Conservation (phyloP, 2,888 invertebrate genomes). For the Micoletzkya japonica region DNA sequence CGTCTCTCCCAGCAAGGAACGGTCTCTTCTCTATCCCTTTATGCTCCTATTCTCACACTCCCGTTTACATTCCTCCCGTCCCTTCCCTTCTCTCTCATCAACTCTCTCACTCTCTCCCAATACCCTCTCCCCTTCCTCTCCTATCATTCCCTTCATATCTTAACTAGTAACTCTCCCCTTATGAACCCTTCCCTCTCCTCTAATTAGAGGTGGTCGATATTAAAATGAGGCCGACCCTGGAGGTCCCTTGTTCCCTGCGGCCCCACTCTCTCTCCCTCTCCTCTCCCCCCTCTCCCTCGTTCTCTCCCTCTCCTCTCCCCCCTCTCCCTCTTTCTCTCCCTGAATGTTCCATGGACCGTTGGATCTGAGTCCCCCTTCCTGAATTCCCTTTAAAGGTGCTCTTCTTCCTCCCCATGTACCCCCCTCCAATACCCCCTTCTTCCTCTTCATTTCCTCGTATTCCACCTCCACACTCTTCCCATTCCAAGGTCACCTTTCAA, state of each 20-base stretch:
- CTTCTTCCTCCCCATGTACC: background rate
- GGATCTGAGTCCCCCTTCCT: constrained; percentile 2
- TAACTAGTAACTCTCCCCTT: background rate
- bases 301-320: background rate
- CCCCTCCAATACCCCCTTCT: constrained; percentile 5
- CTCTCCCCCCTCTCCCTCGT: constrained; percentile 1
- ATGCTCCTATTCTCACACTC: background rate
- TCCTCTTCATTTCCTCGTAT: background rate
- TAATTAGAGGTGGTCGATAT: background rate
- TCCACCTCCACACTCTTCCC: constrained; percentile 28
- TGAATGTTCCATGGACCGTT: background rate
- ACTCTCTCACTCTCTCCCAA: too few relatives aligned
- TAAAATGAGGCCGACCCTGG: background rate
- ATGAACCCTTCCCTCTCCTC: background rate
- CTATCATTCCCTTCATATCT: background rate
- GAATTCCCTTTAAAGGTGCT: background rate
- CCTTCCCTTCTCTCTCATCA: too few relatives aligned
- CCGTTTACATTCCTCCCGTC: background rate
- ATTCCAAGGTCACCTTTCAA: constrained; percentile 17
- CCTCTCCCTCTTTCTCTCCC: constrained; percentile 2
- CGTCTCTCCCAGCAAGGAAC: too few relatives aligned
- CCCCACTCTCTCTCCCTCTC: constrained; percentile 6
- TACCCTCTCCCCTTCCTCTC: background rate
- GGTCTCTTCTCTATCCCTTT: too few relatives aligned
- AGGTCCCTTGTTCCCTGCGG: background rate